Evolutionary conservation across 64 coral and sea anemone genomes (phyloP).

Genomic region (Montipora cactus): DNA sequence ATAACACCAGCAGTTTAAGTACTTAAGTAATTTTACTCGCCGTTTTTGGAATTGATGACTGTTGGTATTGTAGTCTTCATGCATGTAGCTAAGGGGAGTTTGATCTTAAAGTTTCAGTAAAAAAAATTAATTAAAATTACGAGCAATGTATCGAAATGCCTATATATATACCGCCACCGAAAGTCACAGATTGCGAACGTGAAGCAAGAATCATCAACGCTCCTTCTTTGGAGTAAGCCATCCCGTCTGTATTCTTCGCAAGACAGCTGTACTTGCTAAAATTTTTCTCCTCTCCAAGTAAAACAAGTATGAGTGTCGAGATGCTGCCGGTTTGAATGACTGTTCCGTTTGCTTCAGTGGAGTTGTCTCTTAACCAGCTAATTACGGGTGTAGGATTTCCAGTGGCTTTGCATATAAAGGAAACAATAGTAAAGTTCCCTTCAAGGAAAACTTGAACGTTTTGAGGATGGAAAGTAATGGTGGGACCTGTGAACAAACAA

Average conservation of each 20-base stretch:
- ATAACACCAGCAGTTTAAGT: too few species aligned
- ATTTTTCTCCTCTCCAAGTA: background rate
- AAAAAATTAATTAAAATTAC: too few species aligned
- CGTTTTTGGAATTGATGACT: too few species aligned
- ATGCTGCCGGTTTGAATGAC: background rate
- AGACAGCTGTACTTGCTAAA: background rate
- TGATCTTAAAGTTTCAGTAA: too few species aligned
- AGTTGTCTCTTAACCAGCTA: constrained; percentile 15
- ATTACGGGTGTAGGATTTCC: background rate
- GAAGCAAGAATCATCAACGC: background rate
- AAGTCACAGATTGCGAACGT: too few species aligned
- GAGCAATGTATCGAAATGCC: too few species aligned
- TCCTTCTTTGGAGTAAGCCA: background rate
- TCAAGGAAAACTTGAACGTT: background rate
- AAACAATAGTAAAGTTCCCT: background rate
- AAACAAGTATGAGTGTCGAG: background rate
- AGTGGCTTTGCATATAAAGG: background rate
- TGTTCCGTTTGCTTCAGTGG: background rate
- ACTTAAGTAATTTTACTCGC: too few species aligned
- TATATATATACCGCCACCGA: too few species aligned
- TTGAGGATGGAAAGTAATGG: background rate
- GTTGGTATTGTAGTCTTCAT: too few species aligned
- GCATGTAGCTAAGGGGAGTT: too few species aligned
- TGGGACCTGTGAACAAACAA: background rate
- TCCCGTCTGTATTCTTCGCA: background rate